Conservation (phyloP, 1,140 invertebrate genomes). For the Gryon sp. region DNA sequence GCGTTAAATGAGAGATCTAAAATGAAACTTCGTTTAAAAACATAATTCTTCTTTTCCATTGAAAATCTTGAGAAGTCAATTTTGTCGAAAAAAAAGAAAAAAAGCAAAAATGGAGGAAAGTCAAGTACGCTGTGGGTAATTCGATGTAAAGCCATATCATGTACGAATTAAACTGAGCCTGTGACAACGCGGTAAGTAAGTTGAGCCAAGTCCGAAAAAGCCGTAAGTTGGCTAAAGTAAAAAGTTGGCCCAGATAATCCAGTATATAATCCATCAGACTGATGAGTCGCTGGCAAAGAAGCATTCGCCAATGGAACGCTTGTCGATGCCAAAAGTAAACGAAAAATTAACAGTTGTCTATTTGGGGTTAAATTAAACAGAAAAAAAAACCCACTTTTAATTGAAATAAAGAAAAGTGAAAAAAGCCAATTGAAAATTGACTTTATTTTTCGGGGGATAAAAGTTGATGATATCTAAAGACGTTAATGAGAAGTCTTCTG, state of each 20-base stretch:
- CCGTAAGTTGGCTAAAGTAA: conserved; percentile 39
- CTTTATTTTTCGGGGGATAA: no score
- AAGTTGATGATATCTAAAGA: no score
- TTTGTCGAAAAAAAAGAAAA: conserved; percentile 4
- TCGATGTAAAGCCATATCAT: conserved; percentile 56
- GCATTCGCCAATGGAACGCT: background rate
- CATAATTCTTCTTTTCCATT: conserved; percentile 19
- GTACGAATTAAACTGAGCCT: conserved; percentile 49
- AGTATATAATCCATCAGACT: conserved; percentile 50
- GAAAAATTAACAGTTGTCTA: conserved; percentile 3
- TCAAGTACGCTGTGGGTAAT: conserved; percentile 34
- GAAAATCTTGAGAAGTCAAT: conserved; percentile 26
- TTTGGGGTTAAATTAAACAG: background rate
- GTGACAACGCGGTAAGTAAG: conserved; percentile 57
- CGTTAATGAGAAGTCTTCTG: no score
- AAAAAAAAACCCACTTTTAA: no score
- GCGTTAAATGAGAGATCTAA: no score
- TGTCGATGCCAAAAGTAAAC: background rate
- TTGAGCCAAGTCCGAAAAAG: conserved; percentile 51
- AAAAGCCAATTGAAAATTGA: no score
- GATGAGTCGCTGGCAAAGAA: conserved; percentile 15
- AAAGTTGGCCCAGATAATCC: conserved; percentile 49
- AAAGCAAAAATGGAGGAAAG: conserved; percentile 5
- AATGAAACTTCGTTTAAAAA: no score
- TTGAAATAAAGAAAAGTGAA: no score